Evolutionary conservation across 2,113 vertebrate species (phyloP).

Genomic region (Cariama cristata): DNA sequence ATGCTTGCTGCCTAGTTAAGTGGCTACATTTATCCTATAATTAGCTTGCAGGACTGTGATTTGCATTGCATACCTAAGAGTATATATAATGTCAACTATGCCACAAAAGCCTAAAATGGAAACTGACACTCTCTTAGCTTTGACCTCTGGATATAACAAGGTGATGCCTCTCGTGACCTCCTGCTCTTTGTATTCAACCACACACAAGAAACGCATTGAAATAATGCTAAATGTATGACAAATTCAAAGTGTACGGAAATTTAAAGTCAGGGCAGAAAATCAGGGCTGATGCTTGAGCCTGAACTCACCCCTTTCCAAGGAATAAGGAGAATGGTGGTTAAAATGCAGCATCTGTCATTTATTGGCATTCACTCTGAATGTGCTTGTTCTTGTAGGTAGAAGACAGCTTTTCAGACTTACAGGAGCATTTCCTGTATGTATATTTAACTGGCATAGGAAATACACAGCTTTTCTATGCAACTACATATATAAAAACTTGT

Average conservation of each 20-base stretch:
- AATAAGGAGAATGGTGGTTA: neutral
- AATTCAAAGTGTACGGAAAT: conserved; percentile 16
- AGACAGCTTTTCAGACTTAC: neutral
- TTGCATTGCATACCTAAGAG: conserved; percentile 76
- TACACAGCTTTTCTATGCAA: neutral
- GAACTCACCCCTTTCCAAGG: neutral
- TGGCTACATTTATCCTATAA: conserved; percentile 84
- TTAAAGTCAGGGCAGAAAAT: conserved; percentile 28
- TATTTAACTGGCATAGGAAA: neutral
- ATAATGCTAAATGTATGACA: conserved; percentile 7
- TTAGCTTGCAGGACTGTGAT: conserved; percentile 83
- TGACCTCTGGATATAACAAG: conserved; percentile 71
- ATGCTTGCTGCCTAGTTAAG: conserved; percentile 78
- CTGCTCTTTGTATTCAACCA: conserved; percentile 47
- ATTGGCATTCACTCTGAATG: neutral
- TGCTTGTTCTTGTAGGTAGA: neutral
- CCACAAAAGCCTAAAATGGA: conserved; percentile 68
- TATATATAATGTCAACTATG: conserved; percentile 67
- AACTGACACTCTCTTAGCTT: conserved; percentile 62
- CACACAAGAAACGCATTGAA: conserved; percentile 22
- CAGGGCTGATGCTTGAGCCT: neutral
- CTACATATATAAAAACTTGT: neutral
- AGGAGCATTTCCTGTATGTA: neutral
- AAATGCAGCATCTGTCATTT: conserved; percentile 23
- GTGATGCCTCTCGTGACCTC: conserved; percentile 47